Evolutionary conservation across 2,113 vertebrate genomes (phyloP), one percentile per base, ranked within the genome.

Genomic region (Vulpes ferrilata): DNA sequence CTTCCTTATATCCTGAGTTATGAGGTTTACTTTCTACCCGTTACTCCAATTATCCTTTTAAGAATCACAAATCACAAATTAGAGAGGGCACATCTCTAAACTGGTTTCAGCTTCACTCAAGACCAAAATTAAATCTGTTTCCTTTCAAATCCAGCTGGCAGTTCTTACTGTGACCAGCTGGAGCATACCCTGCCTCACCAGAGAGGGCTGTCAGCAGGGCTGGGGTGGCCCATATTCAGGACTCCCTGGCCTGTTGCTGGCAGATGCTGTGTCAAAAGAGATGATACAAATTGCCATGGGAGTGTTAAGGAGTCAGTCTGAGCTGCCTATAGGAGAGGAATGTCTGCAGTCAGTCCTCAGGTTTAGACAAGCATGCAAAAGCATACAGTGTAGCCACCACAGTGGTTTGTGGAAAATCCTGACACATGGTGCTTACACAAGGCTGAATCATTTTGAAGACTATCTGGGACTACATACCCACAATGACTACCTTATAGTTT

Each of bases 61-160:
- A 80, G 65, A 97, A 78, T 87, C 35, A 22, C 35, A 27, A 76
- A 91, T 71, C 35, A 22, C 35, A 27, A 76, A 91, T 71, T 43
- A 81, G 64, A 89, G n/a, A 95, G 22, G 3, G 22, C 4, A 25
- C 23, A 48, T 86, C 88, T 92, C 83, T 87, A 80, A 85, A 92
- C 17, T 23, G 7, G 67, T 83, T 97, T 95, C n/a, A 64, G 53
- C 51, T 96, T 94, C 69, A 69, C 13, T 59, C 30, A 25, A 91
- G 82, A 92, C 88, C 43, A 35, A 73, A 65, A 80, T 90, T 38
- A 93, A 96, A 88, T 93, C 95, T 93, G 89, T n/a, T 88, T 84
- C 43, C 20, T 87, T 96, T 93, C 93, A 69, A 78, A 55, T 20
- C 62, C 92, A 95, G 89, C 74, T 95, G 93, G 83, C 69, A 97